Percentiles rank a stretch among this genome's conserved stretches.
Evolutionary conservation across 2,888 invertebrate species (phyloP).

Genomic region (Pseudanteris insignis): DNA sequence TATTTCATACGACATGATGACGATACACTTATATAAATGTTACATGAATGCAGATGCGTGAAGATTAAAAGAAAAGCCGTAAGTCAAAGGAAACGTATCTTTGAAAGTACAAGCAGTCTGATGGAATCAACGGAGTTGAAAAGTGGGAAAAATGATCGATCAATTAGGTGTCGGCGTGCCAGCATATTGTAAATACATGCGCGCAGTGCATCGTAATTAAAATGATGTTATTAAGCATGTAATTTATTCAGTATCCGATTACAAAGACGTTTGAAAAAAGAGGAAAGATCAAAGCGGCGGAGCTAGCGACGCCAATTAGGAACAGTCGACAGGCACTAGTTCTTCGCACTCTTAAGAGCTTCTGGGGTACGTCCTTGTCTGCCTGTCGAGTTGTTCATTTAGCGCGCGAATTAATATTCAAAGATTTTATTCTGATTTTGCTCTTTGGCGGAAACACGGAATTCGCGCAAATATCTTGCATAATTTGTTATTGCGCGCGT

Average conservation of each 20-base stretch:
- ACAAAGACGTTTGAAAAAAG: constrained; percentile 48
- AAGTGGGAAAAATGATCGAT: no score
- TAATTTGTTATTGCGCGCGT: constrained; percentile 43
- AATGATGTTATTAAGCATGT: constrained; percentile 56
- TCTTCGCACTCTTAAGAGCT: constrained; percentile 36
- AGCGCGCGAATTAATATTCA: constrained; percentile 48
- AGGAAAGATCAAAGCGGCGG: constrained; percentile 60
- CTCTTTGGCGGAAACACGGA: constrained; percentile 31
- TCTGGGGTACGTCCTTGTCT: constrained; percentile 34
- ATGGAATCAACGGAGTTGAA: no score
- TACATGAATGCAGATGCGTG: no score
- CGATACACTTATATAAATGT: no score
- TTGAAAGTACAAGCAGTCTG: no score
- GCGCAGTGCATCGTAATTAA: constrained; percentile 43
- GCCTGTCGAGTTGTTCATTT: constrained; percentile 43
- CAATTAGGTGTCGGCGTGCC: no score
- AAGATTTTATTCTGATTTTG: constrained; percentile 33
- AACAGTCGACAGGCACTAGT: constrained; percentile 44
- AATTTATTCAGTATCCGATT: constrained; percentile 52
- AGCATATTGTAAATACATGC: neutral
- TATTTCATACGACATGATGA: no score
- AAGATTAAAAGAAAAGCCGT: no score
- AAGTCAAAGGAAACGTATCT: no score
- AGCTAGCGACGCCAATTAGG: constrained; percentile 57
- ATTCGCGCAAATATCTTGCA: constrained; percentile 29